A percentile compares a stretch with the other conserved stretches of the same genome.
phyloP scores from a whole-genome alignment of 2,888 invertebrate species.

The Dynastes grantii region DNA sequence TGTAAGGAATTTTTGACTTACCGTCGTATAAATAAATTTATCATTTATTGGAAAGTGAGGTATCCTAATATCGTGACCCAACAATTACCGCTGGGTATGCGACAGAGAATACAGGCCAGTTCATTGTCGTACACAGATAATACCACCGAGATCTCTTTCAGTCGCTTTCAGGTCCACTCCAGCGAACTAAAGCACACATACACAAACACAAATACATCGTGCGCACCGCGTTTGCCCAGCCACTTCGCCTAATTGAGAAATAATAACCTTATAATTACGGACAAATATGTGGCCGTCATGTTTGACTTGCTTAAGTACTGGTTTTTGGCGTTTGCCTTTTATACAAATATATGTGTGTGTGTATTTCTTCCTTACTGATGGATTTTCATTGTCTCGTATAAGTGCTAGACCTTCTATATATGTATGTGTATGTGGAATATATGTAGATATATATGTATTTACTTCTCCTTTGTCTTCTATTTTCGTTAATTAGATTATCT shows the following conservation, averaged over 20 bases:
- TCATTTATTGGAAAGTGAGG: neutral
- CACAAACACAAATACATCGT: too few relatives aligned
- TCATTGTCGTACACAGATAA: neutral
- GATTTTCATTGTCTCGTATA: too few relatives aligned
- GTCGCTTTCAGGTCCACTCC: neutral
- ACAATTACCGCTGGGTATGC: neutral
- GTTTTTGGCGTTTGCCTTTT: slow-evolving; percentile 4
- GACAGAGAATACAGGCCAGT: neutral
- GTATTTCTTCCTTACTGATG: too few relatives aligned
- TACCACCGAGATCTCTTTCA: neutral
- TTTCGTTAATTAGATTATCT: too few relatives aligned
- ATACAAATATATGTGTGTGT: too few relatives aligned
- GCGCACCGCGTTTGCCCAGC: neutral
- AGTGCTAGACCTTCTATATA: too few relatives aligned
- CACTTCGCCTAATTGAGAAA: slow-evolving; percentile 37
- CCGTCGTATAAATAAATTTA: too few relatives aligned
- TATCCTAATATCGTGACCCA: neutral
- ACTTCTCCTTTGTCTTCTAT: too few relatives aligned
- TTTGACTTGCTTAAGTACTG: slow-evolving; percentile 33
- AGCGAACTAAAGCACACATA: too few relatives aligned
- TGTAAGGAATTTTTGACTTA: too few relatives aligned
- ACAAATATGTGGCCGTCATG: slow-evolving; percentile 35
- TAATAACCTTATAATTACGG: slow-evolving; percentile 37
- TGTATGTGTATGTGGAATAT: neutral
- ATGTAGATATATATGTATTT: neutral